Evolutionary conservation across 2,888 invertebrate species (phyloP).

Genomic region (Habrosyne pyritoides): DNA sequence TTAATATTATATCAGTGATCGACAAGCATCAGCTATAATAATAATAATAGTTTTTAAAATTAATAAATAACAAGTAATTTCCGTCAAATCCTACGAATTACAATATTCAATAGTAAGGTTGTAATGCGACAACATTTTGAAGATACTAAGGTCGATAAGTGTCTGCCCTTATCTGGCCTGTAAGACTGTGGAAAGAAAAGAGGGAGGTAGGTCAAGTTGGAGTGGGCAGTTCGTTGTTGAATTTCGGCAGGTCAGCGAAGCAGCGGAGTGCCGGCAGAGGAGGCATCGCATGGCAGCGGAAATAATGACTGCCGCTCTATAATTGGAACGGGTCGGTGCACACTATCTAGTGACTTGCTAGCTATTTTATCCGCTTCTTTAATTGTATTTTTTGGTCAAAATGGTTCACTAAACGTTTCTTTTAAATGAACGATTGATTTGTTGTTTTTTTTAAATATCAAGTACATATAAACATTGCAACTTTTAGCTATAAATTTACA

Average conservation of each 20-base stretch:
- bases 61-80: conserved; percentile 40
- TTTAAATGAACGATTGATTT: too few species aligned
- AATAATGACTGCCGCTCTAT: conserved; percentile 79
- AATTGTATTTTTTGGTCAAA: neutral
- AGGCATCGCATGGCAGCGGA: conserved; percentile 71
- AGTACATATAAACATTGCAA: too few species aligned
- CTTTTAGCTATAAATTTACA: too few species aligned
- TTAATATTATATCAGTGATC: too few species aligned
- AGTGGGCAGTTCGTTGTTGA: conserved; percentile 49
- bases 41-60: neutral
- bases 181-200: conserved; percentile 9
- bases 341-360: conserved; percentile 37
- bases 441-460: too few species aligned
- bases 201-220: conserved; percentile 36
- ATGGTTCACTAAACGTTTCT: too few species aligned
- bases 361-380: conserved; percentile 19
- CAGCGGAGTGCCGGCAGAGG: conserved; percentile 55
- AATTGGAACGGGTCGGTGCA: conserved; percentile 72
- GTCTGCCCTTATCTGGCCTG: conserved; percentile 13
- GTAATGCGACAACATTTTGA: conserved; percentile 33
- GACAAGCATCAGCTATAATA: neutral
- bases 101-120: conserved; percentile 49
- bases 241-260: conserved; percentile 70
- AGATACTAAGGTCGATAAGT: conserved; percentile 23
- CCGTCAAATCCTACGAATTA: conserved; percentile 44